A percentile compares a stretch with the other conserved stretches of the same genome.
phyloP scores from a whole-genome alignment of 2,797 vertebrate genomes.

The Hemibagrus guttatus region DNA sequence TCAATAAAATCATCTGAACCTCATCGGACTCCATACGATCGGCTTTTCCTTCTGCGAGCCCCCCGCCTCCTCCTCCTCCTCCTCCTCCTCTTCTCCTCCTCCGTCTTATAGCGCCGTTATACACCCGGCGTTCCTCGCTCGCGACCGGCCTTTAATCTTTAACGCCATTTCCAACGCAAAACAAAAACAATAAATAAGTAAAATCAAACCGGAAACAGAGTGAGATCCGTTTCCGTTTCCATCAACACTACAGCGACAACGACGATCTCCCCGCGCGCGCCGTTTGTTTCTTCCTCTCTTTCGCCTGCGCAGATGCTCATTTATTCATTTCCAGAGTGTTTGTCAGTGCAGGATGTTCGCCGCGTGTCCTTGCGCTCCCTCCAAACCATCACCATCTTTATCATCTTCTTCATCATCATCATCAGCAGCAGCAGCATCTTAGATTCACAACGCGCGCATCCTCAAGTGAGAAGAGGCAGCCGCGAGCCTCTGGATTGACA shows the following conservation, averaged over 20 bases:
- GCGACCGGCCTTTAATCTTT: not conserved
- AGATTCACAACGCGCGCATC: conserved; percentile 16
- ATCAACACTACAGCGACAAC: not conserved
- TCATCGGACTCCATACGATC: not conserved
- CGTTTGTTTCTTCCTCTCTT: not conserved
- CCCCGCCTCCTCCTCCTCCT: not conserved
- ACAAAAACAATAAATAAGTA: not conserved
- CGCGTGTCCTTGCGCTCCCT: not conserved
- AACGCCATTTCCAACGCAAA: not conserved
- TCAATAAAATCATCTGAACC: not conserved
- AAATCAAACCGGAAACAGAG: no score
- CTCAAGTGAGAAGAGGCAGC: conserved; percentile 16
- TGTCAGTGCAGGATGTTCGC: not conserved
- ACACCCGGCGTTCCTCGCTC: conserved; percentile 1
- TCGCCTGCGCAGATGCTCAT: not conserved
- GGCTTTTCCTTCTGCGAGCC: not conserved
- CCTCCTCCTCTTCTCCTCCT: not conserved
- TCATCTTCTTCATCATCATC: not conserved
- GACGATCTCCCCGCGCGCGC: not conserved
- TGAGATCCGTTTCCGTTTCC: not conserved
- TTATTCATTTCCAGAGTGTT: not conserved
- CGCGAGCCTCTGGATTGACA: conserved; percentile 21
- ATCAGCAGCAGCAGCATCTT: not conserved
- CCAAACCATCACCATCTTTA: not conserved
- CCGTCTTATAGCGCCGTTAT: not conserved